Conservation (phyloP, 2,797 vertebrate species). For the Pseudomugil gertrudae region DNA sequence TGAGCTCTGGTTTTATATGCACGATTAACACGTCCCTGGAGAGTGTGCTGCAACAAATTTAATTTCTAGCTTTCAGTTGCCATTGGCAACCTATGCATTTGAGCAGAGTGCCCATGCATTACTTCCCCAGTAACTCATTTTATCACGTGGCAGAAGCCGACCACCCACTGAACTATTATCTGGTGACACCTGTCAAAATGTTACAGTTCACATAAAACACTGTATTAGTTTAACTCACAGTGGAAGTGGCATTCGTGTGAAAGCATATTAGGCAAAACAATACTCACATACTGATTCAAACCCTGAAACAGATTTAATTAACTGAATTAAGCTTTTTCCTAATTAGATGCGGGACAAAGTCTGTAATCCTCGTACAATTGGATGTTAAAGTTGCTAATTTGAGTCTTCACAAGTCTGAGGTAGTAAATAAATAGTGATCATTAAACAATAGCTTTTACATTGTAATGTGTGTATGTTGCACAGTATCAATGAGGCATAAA, state of each 20-base stretch:
- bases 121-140: conserved; percentile 44
- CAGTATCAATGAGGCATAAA: no score
- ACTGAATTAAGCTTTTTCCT: neutral
- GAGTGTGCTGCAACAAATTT: conserved; percentile 53
- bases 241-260: neutral
- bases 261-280: neutral
- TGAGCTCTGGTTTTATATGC: conserved; percentile 34
- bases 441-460: neutral
- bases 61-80: conserved; percentile 70
- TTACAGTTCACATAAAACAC: conserved; percentile 35
- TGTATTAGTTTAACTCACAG: conserved; percentile 15
- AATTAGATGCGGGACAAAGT: neutral
- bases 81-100: conserved; percentile 53
- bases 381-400: neutral
- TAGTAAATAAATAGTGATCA: neutral
- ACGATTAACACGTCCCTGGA: conserved; percentile 53
- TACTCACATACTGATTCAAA: neutral
- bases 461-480: neutral
- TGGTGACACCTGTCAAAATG: conserved; percentile 51
- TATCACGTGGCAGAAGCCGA: conserved; percentile 42
- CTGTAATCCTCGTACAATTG: neutral
- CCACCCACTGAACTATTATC: conserved; percentile 53
- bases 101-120: conserved; percentile 29
- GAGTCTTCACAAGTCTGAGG: neutral
- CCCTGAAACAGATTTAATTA: neutral